Percentiles rank a stretch among this genome's conserved stretches.
These are phyloP conservation scores for Esox niger DNA, from an alignment of 2,113 vertebrate genomes.

Conservation along the genomic window DNA sequence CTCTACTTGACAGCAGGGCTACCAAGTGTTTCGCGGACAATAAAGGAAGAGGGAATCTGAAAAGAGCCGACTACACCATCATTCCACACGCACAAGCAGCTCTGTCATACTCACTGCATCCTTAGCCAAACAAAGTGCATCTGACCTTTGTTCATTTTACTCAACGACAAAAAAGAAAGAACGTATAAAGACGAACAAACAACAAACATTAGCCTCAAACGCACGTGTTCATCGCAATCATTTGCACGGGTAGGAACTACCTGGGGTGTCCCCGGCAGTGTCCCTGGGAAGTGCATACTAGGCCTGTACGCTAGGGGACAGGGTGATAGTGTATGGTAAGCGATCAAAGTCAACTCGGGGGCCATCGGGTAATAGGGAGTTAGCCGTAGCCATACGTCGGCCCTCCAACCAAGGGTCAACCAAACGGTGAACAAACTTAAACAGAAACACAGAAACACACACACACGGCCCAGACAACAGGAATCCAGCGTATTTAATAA, in stretches of 20 bases:
- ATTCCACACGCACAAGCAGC: conserved; percentile 20
- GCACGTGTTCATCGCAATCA: conserved; percentile 26
- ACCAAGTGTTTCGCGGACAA: conserved; percentile 10
- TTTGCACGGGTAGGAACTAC: conserved; percentile 35
- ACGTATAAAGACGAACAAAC: no score
- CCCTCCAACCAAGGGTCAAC: conserved; percentile 30
- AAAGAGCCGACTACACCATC: conserved; percentile 29
- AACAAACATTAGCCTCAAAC: conserved; percentile 22
- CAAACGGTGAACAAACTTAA: neutral
- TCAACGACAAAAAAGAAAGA: conserved; percentile 21
- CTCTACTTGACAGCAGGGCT: neutral
- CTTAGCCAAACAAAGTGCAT: conserved; percentile 56
- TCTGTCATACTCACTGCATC: conserved; percentile 38
- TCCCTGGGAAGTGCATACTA: conserved; percentile 46
- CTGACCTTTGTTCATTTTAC: conserved; percentile 55
- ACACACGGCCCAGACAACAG: conserved; percentile 39
- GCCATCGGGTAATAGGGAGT: conserved; percentile 45
- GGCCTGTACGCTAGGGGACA: conserved; percentile 35
- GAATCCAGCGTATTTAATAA: conserved; percentile 56
- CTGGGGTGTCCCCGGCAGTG: conserved; percentile 15
- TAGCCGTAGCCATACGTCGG: conserved; percentile 50
- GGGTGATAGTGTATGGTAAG: conserved; percentile 32
- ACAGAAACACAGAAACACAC: conserved; percentile 17
- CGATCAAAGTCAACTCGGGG: conserved; percentile 45
- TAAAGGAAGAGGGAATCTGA: conserved; percentile 24